Percentiles rank a stretch among this genome's conserved stretches.
phyloP scores from a whole-genome alignment of 2,797 vertebrate species.

The Apogon talboti region DNA sequence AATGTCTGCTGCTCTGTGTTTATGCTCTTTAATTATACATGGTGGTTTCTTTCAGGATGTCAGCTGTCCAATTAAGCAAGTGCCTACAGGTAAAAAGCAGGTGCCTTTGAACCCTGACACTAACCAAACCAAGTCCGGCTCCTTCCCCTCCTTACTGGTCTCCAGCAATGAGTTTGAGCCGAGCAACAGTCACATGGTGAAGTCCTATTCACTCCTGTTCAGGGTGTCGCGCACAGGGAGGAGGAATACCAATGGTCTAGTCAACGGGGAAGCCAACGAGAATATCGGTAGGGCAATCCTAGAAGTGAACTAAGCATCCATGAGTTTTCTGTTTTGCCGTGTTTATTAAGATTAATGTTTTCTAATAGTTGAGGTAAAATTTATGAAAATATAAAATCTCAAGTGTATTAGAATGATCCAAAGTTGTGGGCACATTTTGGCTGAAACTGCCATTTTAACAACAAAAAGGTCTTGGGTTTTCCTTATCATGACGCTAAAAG shows the following conservation, averaged over 20 bases:
- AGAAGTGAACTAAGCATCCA: neutral
- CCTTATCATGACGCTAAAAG: no score
- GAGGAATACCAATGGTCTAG: slow-evolving; percentile 90
- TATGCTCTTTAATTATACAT: neutral
- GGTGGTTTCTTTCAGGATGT: slow-evolving; percentile 89
- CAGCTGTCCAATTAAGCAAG: slow-evolving; percentile 98
- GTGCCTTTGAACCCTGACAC: slow-evolving; percentile 99
- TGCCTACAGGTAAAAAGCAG: slow-evolving; percentile 99
- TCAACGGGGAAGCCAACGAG: slow-evolving; percentile 95
- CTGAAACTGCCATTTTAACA: no score
- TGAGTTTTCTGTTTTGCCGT: neutral
- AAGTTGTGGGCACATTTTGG: no score
- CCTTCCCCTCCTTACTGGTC: slow-evolving; percentile 95
- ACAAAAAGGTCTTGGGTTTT: no score
- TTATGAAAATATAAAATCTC: no score
- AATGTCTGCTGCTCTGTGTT: neutral
- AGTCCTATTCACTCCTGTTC: slow-evolving; percentile 98
- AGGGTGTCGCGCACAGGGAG: slow-evolving; percentile 94
- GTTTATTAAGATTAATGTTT: neutral
- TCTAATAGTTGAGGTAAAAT: no score
- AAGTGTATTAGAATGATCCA: no score
- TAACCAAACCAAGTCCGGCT: slow-evolving; percentile 95
- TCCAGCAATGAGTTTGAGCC: slow-evolving; percentile 99
- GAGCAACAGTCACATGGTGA: slow-evolving; percentile 99
- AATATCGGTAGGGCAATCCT: slow-evolving; percentile 89